Evolutionary conservation across 1,140 invertebrate species (phyloP).

Genomic region (Adoxophyes honmai): DNA sequence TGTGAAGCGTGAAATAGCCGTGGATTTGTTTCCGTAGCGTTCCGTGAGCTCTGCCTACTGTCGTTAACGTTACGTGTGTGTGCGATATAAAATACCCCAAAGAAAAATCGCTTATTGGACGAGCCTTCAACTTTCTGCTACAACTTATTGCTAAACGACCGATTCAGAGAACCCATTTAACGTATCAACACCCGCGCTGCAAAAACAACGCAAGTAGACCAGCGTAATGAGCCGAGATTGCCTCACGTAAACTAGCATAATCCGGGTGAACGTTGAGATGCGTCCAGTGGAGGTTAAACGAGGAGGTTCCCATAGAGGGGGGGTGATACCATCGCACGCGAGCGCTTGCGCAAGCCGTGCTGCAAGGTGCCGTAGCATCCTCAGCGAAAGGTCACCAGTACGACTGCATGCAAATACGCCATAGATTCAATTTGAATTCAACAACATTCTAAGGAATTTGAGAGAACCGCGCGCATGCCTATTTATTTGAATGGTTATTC

Average conservation of each 20-base stretch:
- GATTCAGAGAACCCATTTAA: constrained; percentile 5
- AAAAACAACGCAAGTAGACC: constrained; percentile 13
- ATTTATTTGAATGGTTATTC: no score
- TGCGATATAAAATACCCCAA: no score
- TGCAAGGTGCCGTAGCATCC: constrained; percentile 45
- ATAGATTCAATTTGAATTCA: neutral
- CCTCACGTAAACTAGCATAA: constrained; percentile 17
- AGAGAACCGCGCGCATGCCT: no score
- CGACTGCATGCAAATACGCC: constrained; percentile 13
- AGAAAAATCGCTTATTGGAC: no score
- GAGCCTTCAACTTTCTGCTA: no score
- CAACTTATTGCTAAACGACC: neutral
- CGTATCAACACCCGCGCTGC: neutral
- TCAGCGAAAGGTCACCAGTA: constrained; percentile 41
- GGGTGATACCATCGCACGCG: constrained; percentile 23
- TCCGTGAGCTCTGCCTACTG: no score
- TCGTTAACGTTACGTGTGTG: no score
- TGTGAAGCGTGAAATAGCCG: no score
- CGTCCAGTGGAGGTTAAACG: constrained; percentile 11
- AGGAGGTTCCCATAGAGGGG: constrained; percentile 37
- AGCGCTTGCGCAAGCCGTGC: constrained; percentile 22
- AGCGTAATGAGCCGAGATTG: constrained; percentile 17
- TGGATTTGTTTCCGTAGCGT: no score
- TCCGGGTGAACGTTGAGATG: constrained; percentile 15
- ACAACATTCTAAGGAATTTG: no score